Conservation (phyloP, 2,888 invertebrate species). For the Philopedon plagiatum region DNA sequence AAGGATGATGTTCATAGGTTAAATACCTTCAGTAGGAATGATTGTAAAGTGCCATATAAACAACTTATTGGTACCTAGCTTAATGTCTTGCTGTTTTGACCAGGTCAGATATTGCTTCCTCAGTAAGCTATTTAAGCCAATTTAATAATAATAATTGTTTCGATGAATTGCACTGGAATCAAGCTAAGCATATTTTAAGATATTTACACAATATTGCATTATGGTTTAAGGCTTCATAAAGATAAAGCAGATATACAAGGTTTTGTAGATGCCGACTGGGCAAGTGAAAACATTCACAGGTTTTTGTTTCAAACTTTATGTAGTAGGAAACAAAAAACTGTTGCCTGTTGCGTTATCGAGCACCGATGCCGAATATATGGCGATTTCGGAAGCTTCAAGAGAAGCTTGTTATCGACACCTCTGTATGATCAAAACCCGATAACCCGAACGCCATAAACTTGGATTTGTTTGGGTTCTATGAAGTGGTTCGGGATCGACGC, state of each 20-base stretch:
- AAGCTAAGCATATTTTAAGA: constrained; percentile 41
- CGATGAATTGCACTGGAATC: constrained; percentile 46
- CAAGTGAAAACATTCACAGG: constrained; percentile 54
- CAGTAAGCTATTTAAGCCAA: constrained; percentile 50
- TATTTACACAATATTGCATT: constrained; percentile 39
- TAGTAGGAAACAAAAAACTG: too few species aligned
- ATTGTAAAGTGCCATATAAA: constrained; percentile 40
- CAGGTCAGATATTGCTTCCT: constrained; percentile 48
- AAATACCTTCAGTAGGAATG: background rate
- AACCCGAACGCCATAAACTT: too few species aligned
- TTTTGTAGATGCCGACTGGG: constrained; percentile 56
- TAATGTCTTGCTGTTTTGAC: constrained; percentile 48
- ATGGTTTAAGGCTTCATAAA: constrained; percentile 30
- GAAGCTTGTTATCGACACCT: too few species aligned
- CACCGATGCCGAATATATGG: too few species aligned
- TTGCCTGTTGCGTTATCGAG: too few species aligned
- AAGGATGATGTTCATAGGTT: constrained; percentile 25
- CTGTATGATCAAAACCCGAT: too few species aligned
- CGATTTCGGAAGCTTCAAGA: too few species aligned
- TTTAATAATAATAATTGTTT: constrained; percentile 52
- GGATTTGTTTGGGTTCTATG: too few species aligned
- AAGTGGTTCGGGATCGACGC: too few species aligned
- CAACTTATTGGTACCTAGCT: constrained; percentile 43
- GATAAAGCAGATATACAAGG: constrained; percentile 41
- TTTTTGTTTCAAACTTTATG: too few species aligned